Conservation (phyloP, 1,140 invertebrate genomes). For the Vanessa atalanta region DNA sequence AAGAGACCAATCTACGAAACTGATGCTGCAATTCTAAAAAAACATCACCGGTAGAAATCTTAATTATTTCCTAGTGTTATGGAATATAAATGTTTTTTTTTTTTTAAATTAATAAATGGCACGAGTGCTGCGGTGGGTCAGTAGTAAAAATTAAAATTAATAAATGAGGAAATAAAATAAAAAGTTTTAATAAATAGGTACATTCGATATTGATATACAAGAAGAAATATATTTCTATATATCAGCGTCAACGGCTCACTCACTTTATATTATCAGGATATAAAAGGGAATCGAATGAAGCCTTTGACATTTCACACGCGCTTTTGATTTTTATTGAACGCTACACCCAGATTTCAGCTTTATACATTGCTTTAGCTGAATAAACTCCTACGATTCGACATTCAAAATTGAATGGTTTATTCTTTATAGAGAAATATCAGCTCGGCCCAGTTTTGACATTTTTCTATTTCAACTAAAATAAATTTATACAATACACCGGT, state of each 20-base stretch:
- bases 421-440: background rate
- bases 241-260: background rate
- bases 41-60: too few species aligned
- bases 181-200: too few species aligned
- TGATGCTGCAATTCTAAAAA: too few species aligned
- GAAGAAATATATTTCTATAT: background rate
- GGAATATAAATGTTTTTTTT: too few species aligned
- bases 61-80: too few species aligned
- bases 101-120: too few species aligned
- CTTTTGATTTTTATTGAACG: constrained; percentile 6
- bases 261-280: background rate
- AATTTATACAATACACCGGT: background rate
- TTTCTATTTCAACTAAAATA: background rate
- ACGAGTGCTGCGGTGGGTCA: too few species aligned
- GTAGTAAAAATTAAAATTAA: too few species aligned
- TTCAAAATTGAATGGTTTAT: background rate
- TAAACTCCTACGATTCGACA: background rate
- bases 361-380: background rate
- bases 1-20: too few species aligned
- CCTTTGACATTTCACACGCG: background rate
- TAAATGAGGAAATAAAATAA: too few species aligned
- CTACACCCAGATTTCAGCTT: background rate
- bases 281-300: constrained; percentile 5
- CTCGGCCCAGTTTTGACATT: background rate
- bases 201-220: too few species aligned